Evolutionary conservation across 2,113 vertebrate species (phyloP), one percentile per base, ranked within the genome.

Genomic region (Cyanoramphus novaezelandiae): DNA sequence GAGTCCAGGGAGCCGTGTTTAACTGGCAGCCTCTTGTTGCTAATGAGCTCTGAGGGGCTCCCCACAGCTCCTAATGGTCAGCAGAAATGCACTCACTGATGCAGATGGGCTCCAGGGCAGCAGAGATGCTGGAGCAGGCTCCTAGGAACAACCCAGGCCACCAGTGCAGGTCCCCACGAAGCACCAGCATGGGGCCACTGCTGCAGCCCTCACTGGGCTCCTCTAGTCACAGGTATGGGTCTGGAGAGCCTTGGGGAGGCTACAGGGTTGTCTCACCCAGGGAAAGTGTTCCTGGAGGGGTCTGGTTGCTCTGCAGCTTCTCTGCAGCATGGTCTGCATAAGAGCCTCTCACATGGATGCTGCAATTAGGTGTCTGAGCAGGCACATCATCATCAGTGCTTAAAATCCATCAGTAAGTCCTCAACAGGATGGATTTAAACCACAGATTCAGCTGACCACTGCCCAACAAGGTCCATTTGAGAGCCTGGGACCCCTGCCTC

Each of bases 331-430:
- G 0, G 28, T 55, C 62, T 79, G 70, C 57, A 41, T 33, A 28
- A 67, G 10, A 88, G 6, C 28, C 39, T 69, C 62, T 82, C 0
- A 0, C 50, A 13, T 0, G 0, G 35, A 50, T 5, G 1, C 39
- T 65, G 60, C 44, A 17, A 4, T 49, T 5, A 25, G 53, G 53
- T 39, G 69, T 62, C 21, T 0, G 0, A 85, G 65, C 46, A 67
- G 55, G 0, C 44, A 29, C 27, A 19, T 9, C 41, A 43, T 23
- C 47, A 43, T 17, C 33, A 8, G 25, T 1, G 17, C 44, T 71
- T 2, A 21, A 71, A 86, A 74, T 24, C 57, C 59, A 76, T 2
- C 15, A 6, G 46, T 13, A 60, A 50, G 59, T 46, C 33, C 27
- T 43, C 5, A 0, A 11, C 25, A 44, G 41, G 20, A 68, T 57